phyloP scores from a whole-genome alignment of 2,797 vertebrate species.

The Characodon lateralis region DNA sequence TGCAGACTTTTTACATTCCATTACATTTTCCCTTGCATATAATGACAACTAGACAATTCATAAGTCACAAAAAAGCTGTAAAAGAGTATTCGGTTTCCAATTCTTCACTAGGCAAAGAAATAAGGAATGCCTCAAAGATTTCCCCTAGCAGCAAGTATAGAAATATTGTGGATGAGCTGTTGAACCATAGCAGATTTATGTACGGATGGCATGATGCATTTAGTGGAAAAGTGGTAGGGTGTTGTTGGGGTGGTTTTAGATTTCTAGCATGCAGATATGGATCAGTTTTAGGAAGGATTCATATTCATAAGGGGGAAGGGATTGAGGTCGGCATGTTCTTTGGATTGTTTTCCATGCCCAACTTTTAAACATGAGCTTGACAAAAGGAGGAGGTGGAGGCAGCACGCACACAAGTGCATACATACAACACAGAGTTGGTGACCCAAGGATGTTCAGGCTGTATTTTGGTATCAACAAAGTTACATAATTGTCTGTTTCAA shows the following conservation, averaged over 20 bases:
- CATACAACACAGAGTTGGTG: conserved; percentile 3
- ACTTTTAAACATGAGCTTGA: conserved; percentile 39
- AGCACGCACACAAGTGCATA: conserved; percentile 10
- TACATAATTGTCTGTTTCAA: conserved; percentile 58
- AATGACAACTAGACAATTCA: conserved; percentile 23
- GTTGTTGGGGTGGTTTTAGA: conserved; percentile 41
- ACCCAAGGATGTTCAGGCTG: conserved; percentile 33
- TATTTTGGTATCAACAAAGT: conserved; percentile 45
- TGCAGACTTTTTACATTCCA: conserved; percentile 18
- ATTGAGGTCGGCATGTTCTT: conserved; percentile 74
- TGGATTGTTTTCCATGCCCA: conserved; percentile 62
- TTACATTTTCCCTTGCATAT: conserved; percentile 41
- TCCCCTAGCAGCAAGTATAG: conserved; percentile 20
- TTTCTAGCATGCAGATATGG: conserved; percentile 69
- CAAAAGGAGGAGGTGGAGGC: conserved; percentile 19
- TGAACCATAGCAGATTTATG: conserved; percentile 60
- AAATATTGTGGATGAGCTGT: conserved; percentile 55
- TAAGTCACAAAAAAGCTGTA: conserved; percentile 28
- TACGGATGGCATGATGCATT: conserved; percentile 55
- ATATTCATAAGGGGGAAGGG: conserved; percentile 74
- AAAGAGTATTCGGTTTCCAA: conserved; percentile 36
- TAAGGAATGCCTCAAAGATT: conserved; percentile 2
- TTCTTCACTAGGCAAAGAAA: conserved; percentile 17
- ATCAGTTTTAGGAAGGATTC: conserved; percentile 72
- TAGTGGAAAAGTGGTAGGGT: conserved; percentile 33